Conservation (phyloP, 2,888 invertebrate genomes). For the Hydroisotoma schaefferi region DNA sequence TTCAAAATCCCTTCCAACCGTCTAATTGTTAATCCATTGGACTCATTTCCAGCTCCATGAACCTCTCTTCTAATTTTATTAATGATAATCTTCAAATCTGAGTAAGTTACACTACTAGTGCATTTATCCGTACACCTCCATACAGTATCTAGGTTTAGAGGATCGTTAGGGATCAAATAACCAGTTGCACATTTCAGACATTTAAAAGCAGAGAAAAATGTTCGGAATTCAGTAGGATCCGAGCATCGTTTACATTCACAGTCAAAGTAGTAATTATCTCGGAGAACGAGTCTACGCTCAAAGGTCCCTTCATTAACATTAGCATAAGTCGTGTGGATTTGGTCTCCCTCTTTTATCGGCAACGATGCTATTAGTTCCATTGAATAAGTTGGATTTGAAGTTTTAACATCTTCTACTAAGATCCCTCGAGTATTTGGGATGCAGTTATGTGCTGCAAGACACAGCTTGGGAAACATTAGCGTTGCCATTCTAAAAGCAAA, state of each 20-base stretch:
- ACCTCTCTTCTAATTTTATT: constrained; percentile 31
- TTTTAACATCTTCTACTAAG: constrained; percentile 29
- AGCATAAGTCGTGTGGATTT: constrained; percentile 69
- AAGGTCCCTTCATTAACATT: constrained; percentile 53
- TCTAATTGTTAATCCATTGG: constrained; percentile 17
- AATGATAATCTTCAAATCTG: constrained; percentile 20
- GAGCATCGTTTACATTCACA: constrained; percentile 49
- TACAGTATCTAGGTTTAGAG: constrained; percentile 12
- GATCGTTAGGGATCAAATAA: constrained; percentile 45
- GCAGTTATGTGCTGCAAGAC: constrained; percentile 71
- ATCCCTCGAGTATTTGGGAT: constrained; percentile 51
- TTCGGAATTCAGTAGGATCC: constrained; percentile 49
- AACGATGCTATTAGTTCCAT: constrained; percentile 64
- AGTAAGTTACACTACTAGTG: constrained; percentile 10
- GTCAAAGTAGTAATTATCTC: constrained; percentile 49
- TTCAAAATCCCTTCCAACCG: constrained; percentile 35
- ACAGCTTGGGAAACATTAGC: constrained; percentile 64
- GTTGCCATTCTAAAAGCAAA: constrained; percentile 39
- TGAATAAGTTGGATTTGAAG: constrained; percentile 53
- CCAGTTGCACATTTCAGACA: constrained; percentile 46
- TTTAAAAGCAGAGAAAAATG: constrained; percentile 48
- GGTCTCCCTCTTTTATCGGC: constrained; percentile 58
- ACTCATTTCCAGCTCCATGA: constrained; percentile 29
- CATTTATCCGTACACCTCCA: constrained; percentile 26
- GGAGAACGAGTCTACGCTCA: constrained; percentile 46